Base-by-base conservation (phyloP, 2,113 vertebrate species). In the Ailuropoda melanoleuca region DNA sequence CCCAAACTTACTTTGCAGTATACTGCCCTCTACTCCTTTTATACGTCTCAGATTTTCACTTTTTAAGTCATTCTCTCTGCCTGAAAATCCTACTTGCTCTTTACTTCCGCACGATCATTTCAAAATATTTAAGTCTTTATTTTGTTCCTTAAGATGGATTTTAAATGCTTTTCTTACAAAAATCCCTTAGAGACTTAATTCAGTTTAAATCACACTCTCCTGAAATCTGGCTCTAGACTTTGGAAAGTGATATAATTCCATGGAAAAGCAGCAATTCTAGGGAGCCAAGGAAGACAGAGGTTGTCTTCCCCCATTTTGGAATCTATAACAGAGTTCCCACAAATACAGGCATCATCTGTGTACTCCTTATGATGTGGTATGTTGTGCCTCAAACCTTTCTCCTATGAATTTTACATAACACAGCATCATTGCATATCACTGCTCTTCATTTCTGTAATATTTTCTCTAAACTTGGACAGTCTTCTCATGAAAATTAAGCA, bases 91-190 rank as follows among this genome's bases (percentile, higher is more conserved):
- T 87, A 26, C 31, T 15, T 62, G 14, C 4, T 56, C 8, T 58
- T 81, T 14, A 80, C 9, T 56, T 92, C 7, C 14, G 62, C 4
- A 21, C 0, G 26, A 80, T 58, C 62, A 84, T 66, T 88, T 97
- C 31, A 93, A 56, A 88, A 88, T 90, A 7, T 48, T 34, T 46
- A 66, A 60, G 48, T 39, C 43, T 78, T 95, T 53, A 80, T 23
- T 5, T 83, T 90, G 53, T 50, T 62, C 17, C 78, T 80, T 37
- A 70, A 92, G 21, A 64, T 50, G 8, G 2, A 81, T 75, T 96
- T 96, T 78, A 88, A 93, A 70, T 84, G 29, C 3, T 93, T 94
- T 62, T 82, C 43, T 90, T 68, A 86, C 3, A 70, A n/a, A 74
- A 90, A 89, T 81, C 9, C 3, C 19, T 84, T 43, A 43, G 7